Conservation (phyloP, 64 coral and sea anemone genomes). For the Pachyseris speciosa region DNA sequence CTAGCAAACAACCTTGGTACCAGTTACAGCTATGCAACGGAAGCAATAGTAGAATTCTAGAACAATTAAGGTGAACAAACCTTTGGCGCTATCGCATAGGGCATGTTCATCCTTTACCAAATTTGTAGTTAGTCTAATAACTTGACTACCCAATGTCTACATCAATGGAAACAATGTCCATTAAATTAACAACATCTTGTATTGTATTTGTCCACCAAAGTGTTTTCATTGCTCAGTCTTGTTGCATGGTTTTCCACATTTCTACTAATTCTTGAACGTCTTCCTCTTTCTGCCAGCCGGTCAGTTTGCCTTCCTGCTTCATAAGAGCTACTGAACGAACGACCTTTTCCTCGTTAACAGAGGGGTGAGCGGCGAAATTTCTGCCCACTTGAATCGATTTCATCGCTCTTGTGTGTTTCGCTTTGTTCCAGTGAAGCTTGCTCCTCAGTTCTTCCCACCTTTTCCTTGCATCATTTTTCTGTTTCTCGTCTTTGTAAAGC, state of each 20-base stretch:
- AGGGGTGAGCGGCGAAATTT: constrained; percentile 9
- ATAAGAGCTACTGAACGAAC: background rate
- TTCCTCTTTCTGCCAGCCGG: background rate
- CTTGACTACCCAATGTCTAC: too few relatives aligned
- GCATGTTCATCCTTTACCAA: too few relatives aligned
- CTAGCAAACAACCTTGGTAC: too few relatives aligned
- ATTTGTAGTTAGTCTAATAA: too few relatives aligned
- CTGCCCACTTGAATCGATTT: constrained; percentile 8
- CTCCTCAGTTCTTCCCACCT: background rate
- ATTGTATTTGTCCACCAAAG: too few relatives aligned
- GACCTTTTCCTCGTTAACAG: background rate
- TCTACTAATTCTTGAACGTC: background rate
- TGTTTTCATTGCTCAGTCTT: background rate
- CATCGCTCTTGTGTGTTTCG: constrained; percentile 4
- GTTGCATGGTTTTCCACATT: constrained; percentile 17
- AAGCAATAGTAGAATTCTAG: too few relatives aligned
- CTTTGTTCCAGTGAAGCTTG: background rate
- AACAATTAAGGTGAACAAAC: too few relatives aligned
- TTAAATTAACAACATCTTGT: too few relatives aligned
- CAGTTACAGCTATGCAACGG: too few relatives aligned
- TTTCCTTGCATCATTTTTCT: background rate
- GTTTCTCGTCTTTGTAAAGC: background rate
- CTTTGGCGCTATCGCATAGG: too few relatives aligned
- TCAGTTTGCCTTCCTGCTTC: background rate
- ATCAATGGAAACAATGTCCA: too few relatives aligned